Percentiles rank a stretch among this genome's conserved stretches.
Evolutionary conservation across 2,888 invertebrate genomes (phyloP).

Genomic region (Papilio gigon): DNA sequence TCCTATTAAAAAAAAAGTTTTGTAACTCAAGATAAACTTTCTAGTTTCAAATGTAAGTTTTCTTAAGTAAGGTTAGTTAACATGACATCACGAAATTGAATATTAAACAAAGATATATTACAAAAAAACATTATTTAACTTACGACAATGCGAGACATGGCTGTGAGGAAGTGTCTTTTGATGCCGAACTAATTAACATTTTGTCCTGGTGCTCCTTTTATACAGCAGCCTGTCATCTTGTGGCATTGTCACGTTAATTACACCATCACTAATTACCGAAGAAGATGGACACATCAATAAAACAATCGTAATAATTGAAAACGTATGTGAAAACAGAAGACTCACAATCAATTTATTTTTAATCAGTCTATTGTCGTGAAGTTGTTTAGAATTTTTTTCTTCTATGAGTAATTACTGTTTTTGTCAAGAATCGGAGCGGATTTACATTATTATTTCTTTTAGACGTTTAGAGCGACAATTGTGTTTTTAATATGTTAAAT

Average conservation of each 20-base stretch:
- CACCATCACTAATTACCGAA: slow-evolving; percentile 21
- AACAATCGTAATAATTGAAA: slow-evolving; percentile 24
- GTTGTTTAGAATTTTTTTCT: slow-evolving; percentile 25
- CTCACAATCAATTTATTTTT: slow-evolving; percentile 36
- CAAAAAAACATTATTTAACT: no score
- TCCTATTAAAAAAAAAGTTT: no score
- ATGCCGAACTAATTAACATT: slow-evolving; percentile 20
- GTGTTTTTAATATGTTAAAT: no score
- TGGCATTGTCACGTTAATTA: slow-evolving; percentile 30
- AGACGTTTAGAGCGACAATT: no score
- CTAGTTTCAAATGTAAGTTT: no score
- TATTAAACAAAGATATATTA: not conserved
- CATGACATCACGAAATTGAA: no score
- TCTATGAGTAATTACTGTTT: not conserved
- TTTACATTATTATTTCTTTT: not conserved
- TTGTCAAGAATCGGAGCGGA: not conserved
- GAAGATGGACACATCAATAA: slow-evolving; percentile 8
- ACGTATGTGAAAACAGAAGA: not conserved
- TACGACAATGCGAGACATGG: slow-evolving; percentile 32
- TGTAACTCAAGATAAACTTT: no score
- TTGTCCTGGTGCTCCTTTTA: slow-evolving; percentile 18
- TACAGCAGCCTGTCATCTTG: slow-evolving; percentile 4
- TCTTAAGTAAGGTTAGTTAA: no score
- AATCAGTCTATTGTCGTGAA: slow-evolving; percentile 29
- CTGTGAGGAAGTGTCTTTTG: not conserved